Evolutionary conservation across 30 jellyfish, hydroid and myxozoan species (phyloP), one percentile per base, ranked within the genome.

Genomic region (Aurelia sp.): DNA sequence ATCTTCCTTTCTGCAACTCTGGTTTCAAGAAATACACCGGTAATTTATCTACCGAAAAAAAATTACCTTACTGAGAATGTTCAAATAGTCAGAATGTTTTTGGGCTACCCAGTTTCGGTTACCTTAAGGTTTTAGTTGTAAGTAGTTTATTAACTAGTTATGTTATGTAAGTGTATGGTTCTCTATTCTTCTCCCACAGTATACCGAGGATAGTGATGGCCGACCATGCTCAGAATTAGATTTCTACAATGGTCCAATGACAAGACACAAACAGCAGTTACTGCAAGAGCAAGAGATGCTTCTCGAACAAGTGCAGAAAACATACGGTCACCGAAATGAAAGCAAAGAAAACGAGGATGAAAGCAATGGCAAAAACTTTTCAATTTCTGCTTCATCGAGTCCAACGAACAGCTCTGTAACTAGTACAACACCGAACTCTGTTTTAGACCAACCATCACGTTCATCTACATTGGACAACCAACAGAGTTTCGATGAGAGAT

Each of bases 231-330:
- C 97, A 11, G 99, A 95, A 44, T 12, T 95, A 4, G 99, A 95
- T 81, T 95, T 89, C 87, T 95, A 95, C 87, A 95, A 85, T 63
- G 99, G 99, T 15, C 99, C 99, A 13, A 95, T 95, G 97, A 95
- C 99, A 38, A 82, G 99, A 19, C 99, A 95, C 92, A 95, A 95
- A 72, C 99, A 95, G 50, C 99, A 95, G 80, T 70, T 95, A 44
- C 92, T 95, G n/a, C 99, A 95, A 68, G 99, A 95, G 62, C 99
- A 95, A 74, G 99, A 95, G 69, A 95, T 78, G 88, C 91, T 95
- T 2, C 75, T 95, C 58, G 99, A 88, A 71, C 97, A 95, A 74
- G 92, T 90, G 60, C 97, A 95, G 80, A 88, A 85, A 72, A 75
- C 82, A 74, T 58, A 88, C 15, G 67, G 31, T 76, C 79, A 73